These are phyloP conservation scores for Paramisgurnus dabryanus DNA, from an alignment of 2,113 vertebrate species.

Conservation along the genomic window DNA sequence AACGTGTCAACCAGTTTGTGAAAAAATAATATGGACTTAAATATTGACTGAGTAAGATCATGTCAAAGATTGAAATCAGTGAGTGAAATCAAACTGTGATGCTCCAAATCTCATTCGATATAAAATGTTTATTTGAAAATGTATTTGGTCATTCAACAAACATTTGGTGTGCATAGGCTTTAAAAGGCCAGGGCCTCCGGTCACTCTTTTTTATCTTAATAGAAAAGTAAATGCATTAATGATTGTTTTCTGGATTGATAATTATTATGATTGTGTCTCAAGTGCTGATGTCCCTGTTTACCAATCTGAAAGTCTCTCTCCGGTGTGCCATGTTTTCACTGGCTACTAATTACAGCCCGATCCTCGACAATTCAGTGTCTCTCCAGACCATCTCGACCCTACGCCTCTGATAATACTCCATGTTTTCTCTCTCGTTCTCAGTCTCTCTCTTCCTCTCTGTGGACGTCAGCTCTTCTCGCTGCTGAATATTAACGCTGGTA, in stretches of 20 bases:
- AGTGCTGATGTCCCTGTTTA: conserved; percentile 42
- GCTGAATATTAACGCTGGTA: conserved; percentile 34
- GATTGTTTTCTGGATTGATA: conserved; percentile 69
- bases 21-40: too few relatives aligned
- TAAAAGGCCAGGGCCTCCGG: not conserved
- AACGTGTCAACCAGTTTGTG: too few relatives aligned
- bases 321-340: conserved; percentile 69
- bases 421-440: not conserved
- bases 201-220: conserved; percentile 58
- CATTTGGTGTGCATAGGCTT: not conserved
- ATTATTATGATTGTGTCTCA: conserved; percentile 67
- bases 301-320: conserved; percentile 57
- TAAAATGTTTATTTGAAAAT: too few relatives aligned
- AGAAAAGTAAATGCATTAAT: conserved; percentile 63
- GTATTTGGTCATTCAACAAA: not conserved
- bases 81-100: too few relatives aligned
- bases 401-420: conserved; percentile 5
- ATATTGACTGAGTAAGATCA: too few relatives aligned
- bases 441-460: conserved; percentile 38
- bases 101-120: too few relatives aligned
- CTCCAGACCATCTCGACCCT: conserved; percentile 35
- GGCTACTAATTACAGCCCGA: conserved; percentile 75
- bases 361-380: conserved; percentile 57
- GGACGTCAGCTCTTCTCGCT: conserved; percentile 47
- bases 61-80: too few relatives aligned